These are phyloP conservation scores for Drosophila neocordata DNA, from an alignment of 1,140 invertebrate genomes.

Conservation along the genomic window DNA sequence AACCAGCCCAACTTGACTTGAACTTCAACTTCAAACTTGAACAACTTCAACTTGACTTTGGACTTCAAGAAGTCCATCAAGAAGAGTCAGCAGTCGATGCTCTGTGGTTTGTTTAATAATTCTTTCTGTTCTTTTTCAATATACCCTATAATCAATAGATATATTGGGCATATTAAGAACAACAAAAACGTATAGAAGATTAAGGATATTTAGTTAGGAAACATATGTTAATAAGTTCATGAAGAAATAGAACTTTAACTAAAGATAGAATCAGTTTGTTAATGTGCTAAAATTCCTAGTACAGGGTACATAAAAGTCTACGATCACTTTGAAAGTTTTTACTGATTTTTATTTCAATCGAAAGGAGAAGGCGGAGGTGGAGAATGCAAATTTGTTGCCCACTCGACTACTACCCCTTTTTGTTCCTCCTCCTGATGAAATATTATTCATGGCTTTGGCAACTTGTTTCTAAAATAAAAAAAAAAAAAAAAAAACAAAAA, in stretches of 20 bases:
- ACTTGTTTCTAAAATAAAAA: conserved; percentile 61
- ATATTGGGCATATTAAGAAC: background rate
- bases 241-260: too few species aligned
- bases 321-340: background rate
- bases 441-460: conserved; percentile 78
- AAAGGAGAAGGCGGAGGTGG: conserved; percentile 5
- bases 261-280: too few species aligned
- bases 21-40: conserved; percentile 69
- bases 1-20: conserved; percentile 31
- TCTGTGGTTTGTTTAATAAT: conserved; percentile 81
- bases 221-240: too few species aligned
- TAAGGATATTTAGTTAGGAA: too few species aligned
- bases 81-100: conserved; percentile 48
- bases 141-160: background rate
- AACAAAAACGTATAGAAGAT: too few species aligned
- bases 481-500: conserved; percentile 50
- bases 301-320: background rate
- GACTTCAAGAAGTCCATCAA: conserved; percentile 75
- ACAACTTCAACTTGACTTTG: conserved; percentile 77
- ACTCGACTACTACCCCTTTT: conserved; percentile 66
- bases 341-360: conserved; percentile 6
- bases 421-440: conserved; percentile 55
- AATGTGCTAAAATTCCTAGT: too few species aligned
- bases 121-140: conserved; percentile 49
- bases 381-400: conserved; percentile 63